Base-by-base conservation (phyloP, 2,888 invertebrate genomes). In the Trachelus iudaicus region DNA sequence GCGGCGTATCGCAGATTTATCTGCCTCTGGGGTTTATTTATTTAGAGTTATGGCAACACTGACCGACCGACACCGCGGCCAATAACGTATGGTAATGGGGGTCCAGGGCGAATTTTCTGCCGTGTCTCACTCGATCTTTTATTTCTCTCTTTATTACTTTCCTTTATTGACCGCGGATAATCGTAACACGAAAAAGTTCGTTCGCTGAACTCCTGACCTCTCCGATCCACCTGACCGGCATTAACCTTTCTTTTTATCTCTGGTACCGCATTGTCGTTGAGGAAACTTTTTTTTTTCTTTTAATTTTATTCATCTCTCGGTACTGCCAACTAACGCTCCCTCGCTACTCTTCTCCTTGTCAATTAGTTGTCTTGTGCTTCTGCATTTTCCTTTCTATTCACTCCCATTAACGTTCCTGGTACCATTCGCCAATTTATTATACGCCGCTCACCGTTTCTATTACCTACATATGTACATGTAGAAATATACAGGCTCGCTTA, bases 31-130 rank as follows among this genome's bases (percentile, higher is more conserved):
- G 88, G 88, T 89, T 91, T 91, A 91, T 91, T 91, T 90, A 90
- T 90, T 89, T 88, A 87, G 88, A 90, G 89, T 90, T 91, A 90
- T 89, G 89, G 90, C 90, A 89, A 89, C 89, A 90, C 86, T 87
- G 88, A 86, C 85, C 85, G 87, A 83, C 85, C 83, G 83, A 83
- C 79, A 76, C 76, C 76, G 76, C 85, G 86, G 82, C 87, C 88
- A 88, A 89, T 89, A 90, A 87, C 85, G 87, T 91, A 90, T 90
- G 91, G 89, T 90, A 91, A 91, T 90, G 89, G 88, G 86, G 81
- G 83, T 80, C 56, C 56, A 23, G 56, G 56, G 56, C 56, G 56
- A 56, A 56, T 56, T 56, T 56, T 56, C 56, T 56, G 56, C 56
- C 56, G 56, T 56, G 56, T 56, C 56, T 56, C 56, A 56, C 88